Percentiles rank a stretch among this genome's conserved stretches.
phyloP scores from a whole-genome alignment of 2,888 invertebrate species.

The Spilarctia lutea region DNA sequence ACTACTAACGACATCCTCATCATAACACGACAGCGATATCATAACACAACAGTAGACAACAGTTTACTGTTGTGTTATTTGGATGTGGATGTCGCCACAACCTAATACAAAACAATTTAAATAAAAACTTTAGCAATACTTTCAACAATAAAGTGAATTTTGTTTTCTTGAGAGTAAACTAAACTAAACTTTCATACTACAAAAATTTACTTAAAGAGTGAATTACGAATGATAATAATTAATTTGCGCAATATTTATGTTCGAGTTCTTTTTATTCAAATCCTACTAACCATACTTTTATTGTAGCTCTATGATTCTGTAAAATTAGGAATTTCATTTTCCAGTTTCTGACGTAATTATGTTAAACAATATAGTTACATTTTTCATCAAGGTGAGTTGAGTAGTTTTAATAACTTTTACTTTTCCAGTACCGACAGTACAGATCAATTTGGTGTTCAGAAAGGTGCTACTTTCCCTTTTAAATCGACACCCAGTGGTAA shows the following conservation, averaged over 20 bases:
- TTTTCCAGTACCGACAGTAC: constrained; percentile 68
- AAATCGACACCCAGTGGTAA: constrained; percentile 90
- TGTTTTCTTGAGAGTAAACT: not conserved
- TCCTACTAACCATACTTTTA: no score
- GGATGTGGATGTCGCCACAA: no score
- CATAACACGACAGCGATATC: no score
- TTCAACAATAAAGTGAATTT: no score
- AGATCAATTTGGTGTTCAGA: constrained; percentile 62
- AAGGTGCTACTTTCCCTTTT: constrained; percentile 87
- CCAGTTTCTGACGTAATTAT: not conserved
- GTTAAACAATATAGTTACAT: not conserved
- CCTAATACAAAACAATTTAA: no score
- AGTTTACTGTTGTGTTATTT: no score
- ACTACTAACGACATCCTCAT: no score
- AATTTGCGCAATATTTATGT: no score
- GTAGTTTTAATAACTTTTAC: not conserved
- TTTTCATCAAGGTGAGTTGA: not conserved
- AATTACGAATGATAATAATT: not conserved
- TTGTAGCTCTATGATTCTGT: not conserved
- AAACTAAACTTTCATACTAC: not conserved
- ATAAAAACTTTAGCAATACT: no score
- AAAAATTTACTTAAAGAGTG: not conserved
- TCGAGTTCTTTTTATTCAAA: no score
- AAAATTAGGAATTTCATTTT: not conserved
- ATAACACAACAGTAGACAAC: no score